Percentiles rank a stretch among this genome's conserved stretches.
Evolutionary conservation across 2,797 vertebrate genomes (phyloP).

Genomic region (Cetoscarus ocellatus): DNA sequence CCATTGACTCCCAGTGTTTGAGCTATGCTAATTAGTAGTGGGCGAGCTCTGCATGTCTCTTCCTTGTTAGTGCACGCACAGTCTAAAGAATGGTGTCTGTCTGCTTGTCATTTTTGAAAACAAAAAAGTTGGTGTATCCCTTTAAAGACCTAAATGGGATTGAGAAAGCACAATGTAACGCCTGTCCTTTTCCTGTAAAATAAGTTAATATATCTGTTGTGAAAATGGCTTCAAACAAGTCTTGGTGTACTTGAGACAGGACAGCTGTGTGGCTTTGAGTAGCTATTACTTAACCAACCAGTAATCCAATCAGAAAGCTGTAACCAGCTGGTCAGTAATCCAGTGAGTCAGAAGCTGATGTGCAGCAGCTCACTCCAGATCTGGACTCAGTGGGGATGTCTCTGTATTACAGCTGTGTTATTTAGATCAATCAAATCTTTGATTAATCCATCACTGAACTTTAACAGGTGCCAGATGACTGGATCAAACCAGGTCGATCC

Average conservation of each 20-base stretch:
- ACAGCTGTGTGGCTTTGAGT: neutral
- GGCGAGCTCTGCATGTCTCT: too few species aligned
- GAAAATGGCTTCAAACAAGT: neutral
- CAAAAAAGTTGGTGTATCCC: neutral
- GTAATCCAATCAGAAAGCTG: neutral
- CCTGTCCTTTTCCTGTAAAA: neutral
- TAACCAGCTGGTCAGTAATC: conserved; percentile 1
- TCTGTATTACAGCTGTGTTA: conserved; percentile 23
- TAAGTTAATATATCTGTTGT: neutral
- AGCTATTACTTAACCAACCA: conserved; percentile 1
- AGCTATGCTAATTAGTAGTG: too few species aligned
- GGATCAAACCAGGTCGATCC: conserved; percentile 24
- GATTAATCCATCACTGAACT: conserved; percentile 21
- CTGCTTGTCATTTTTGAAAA: too few species aligned
- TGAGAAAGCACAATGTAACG: neutral
- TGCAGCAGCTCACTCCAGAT: conserved; percentile 41
- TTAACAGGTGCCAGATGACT: conserved; percentile 17
- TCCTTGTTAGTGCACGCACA: too few species aligned
- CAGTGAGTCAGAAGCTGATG: neutral
- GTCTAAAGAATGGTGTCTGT: too few species aligned
- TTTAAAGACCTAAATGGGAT: neutral
- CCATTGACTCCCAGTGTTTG: too few species aligned
- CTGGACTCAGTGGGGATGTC: conserved; percentile 6
- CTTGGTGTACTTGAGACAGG: neutral
- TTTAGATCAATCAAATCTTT: conserved; percentile 14